A percentile compares a stretch with the other conserved stretches of the same genome.
Evolutionary conservation across 2,797 vertebrate species (phyloP).

Genomic region (Rhincodon typus): DNA sequence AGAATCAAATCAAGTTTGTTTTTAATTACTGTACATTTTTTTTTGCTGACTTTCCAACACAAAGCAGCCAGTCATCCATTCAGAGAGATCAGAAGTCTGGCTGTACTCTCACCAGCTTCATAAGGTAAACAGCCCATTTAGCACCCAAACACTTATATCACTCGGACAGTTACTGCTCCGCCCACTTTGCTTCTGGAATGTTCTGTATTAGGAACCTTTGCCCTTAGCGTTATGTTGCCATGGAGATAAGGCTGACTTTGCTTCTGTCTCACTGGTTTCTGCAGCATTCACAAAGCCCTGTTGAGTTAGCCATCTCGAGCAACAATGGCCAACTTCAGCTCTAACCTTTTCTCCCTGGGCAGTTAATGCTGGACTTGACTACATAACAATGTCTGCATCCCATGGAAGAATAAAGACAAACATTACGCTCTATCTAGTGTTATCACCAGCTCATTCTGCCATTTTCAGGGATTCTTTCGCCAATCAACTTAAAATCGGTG

Average conservation of each 20-base stretch:
- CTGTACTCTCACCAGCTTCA: too few relatives aligned
- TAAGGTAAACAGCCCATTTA: neutral
- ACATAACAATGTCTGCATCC: too few relatives aligned
- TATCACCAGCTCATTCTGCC: too few relatives aligned
- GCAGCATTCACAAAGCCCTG: neutral
- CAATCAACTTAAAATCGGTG: too few relatives aligned
- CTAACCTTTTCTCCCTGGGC: too few relatives aligned
- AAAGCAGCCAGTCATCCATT: neutral
- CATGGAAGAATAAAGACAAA: too few relatives aligned
- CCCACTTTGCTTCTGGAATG: neutral
- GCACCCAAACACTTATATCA: neutral
- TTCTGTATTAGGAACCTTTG: neutral
- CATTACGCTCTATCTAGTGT: too few relatives aligned
- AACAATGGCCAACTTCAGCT: neutral
- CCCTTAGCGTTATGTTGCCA: neutral
- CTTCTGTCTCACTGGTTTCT: neutral
- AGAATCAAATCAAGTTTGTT: neutral
- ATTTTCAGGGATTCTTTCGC: too few relatives aligned
- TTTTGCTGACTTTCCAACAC: neutral
- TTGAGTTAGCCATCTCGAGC: neutral
- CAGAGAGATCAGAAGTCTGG: neutral
- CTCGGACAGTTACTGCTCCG: too few relatives aligned
- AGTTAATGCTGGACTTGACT: too few relatives aligned
- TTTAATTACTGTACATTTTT: neutral
- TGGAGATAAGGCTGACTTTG: neutral